These are phyloP conservation scores for Monodelphis domestica DNA, from an alignment of 2,797 vertebrate species.

Conservation along the genomic window DNA sequence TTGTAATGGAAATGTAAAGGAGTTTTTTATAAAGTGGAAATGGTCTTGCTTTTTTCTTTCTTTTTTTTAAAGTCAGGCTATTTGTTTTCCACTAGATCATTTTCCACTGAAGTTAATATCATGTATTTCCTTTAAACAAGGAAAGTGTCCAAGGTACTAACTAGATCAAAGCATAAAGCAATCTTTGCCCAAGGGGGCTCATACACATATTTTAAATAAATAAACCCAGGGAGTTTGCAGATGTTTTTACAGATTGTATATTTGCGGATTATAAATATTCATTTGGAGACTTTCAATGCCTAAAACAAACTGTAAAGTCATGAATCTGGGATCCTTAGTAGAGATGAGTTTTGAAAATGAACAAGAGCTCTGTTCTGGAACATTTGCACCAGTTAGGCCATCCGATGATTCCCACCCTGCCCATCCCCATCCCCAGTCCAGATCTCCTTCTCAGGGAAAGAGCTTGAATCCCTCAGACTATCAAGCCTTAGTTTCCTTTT, in stretches of 20 bases:
- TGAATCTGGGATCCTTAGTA: not conserved
- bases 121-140: not conserved
- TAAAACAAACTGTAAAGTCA: not conserved
- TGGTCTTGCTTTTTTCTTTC: not conserved
- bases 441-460: not conserved
- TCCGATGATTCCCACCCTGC: not conserved
- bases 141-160: not conserved
- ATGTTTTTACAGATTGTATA: constrained; percentile 2
- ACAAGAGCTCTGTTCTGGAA: not conserved
- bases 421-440: rapidly evolving
- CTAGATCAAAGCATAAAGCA: not conserved
- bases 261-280: constrained; percentile 2
- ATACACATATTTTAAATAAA: constrained; percentile 6
- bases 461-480: not conserved
- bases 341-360: not conserved
- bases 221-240: not conserved
- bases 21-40: not conserved
- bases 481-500: not conserved
- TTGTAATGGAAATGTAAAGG: not conserved
- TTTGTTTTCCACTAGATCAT: not conserved
- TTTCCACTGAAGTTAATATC: not conserved
- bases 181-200: not conserved
- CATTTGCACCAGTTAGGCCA: not conserved
- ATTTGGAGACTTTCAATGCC: not conserved
- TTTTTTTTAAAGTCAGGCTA: not conserved